Evolutionary conservation across 1,140 invertebrate species (phyloP).

Genomic region (Pissodes strobi): DNA sequence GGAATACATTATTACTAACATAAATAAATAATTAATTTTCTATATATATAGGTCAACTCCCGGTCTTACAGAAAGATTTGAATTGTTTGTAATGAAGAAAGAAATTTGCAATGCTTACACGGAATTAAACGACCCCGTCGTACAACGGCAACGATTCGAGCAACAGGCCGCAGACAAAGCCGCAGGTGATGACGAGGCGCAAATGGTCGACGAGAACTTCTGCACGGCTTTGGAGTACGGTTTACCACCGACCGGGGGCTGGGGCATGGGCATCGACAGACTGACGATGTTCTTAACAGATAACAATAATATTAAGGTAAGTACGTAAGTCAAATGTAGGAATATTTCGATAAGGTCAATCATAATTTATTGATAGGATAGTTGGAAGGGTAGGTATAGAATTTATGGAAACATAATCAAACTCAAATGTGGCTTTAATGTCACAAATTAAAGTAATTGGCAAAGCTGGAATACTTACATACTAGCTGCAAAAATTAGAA

Average conservation of each 20-base stretch:
- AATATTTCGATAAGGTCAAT: too few relatives aligned
- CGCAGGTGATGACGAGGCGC: constrained; percentile 98
- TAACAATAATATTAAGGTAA: constrained; percentile 96
- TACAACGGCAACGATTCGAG: constrained; percentile 92
- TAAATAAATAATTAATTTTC: too few relatives aligned
- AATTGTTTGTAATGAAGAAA: constrained; percentile 96
- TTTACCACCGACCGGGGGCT: constrained; percentile 97
- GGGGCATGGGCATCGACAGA: constrained; percentile 96
- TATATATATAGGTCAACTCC: constrained; percentile 17
- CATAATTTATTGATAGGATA: too few relatives aligned
- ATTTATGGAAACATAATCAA: too few relatives aligned
- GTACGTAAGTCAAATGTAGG: too few relatives aligned
- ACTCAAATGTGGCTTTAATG: too few relatives aligned
- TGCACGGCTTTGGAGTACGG: constrained; percentile 97
- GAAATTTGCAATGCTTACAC: constrained; percentile 99
- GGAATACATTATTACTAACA: too few relatives aligned
- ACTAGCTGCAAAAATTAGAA: too few relatives aligned
- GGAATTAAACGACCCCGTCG: constrained; percentile 96
- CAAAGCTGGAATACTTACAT: too few relatives aligned
- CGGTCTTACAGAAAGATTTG: constrained; percentile 71
- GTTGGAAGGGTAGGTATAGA: too few relatives aligned
- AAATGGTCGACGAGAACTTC: constrained; percentile 96
- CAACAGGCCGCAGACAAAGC: constrained; percentile 96
- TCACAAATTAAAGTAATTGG: too few relatives aligned
- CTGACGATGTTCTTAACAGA: constrained; percentile 98